Percentiles rank a stretch among this genome's conserved stretches.
These are phyloP conservation scores for Megalops cyprinoides DNA, from an alignment of 2,797 vertebrate genomes.

Conservation along the genomic window DNA sequence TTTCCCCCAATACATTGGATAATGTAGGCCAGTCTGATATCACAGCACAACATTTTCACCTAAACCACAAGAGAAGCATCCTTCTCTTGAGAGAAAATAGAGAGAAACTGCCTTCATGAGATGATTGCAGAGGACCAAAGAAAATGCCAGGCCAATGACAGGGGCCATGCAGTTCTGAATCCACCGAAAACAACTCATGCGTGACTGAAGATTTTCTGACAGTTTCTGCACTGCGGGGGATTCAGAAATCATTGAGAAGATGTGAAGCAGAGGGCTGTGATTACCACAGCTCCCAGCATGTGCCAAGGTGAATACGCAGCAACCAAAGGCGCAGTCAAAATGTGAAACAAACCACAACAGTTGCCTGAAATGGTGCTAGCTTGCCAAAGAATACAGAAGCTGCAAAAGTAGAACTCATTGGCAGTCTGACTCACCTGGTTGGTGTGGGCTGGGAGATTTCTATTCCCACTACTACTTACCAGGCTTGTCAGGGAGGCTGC, in stretches of 20 bases:
- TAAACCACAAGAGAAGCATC: background rate
- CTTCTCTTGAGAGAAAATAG: background rate
- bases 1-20: no score
- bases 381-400: background rate
- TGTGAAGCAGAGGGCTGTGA: background rate
- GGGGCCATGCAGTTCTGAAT: background rate
- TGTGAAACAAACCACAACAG: background rate
- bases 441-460: background rate
- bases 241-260: background rate
- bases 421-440: slow-evolving; percentile 5
- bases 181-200: background rate
- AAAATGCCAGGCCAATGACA: background rate
- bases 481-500: slow-evolving; percentile 11
- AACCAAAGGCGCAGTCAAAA: background rate
- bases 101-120: background rate
- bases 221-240: background rate
- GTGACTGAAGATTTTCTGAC: background rate
- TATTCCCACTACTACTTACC: background rate
- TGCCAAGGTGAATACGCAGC: background rate
- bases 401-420: background rate
- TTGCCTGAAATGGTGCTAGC: background rate
- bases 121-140: background rate
- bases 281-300: background rate
- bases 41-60: background rate
- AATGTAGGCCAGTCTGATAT: no score